Conservation (phyloP, 2,888 invertebrate genomes). For the Epirrita christyi region DNA sequence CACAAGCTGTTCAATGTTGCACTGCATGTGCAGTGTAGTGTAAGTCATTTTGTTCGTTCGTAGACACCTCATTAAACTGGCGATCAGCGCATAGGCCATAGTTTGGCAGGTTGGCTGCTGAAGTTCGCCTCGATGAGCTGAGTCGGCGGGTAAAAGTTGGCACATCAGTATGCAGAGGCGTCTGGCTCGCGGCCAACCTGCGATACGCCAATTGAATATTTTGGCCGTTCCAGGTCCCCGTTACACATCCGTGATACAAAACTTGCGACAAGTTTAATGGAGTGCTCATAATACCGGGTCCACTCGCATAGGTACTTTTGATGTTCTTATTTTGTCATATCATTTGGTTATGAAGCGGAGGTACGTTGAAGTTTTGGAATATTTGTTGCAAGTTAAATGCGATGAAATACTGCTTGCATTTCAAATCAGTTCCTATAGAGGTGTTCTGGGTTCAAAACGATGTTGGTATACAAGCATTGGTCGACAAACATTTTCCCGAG, state of each 20-base stretch:
- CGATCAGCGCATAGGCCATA: constrained; percentile 57
- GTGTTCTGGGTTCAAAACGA: no score
- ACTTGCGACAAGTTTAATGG: constrained; percentile 68
- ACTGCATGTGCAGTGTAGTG: no score
- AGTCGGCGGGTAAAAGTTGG: constrained; percentile 69
- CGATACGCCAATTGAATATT: constrained; percentile 82
- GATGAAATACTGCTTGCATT: constrained; percentile 21
- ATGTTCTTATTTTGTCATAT: constrained; percentile 33
- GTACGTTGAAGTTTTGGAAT: constrained; percentile 19
- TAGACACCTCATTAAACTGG: constrained; percentile 62
- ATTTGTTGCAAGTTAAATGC: constrained; percentile 14
- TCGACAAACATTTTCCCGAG: no score
- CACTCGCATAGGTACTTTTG: constrained; percentile 42
- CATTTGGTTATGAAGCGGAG: constrained; percentile 32
- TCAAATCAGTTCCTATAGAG: no score
- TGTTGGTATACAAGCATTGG: no score
- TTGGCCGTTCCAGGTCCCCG: constrained; percentile 60
- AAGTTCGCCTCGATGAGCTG: constrained; percentile 68
- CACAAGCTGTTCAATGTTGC: no score
- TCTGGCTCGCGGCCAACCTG: constrained; percentile 72
- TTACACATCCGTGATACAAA: constrained; percentile 67
- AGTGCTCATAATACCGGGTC: constrained; percentile 56
- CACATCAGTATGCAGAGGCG: constrained; percentile 76
- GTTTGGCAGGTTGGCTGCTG: constrained; percentile 67
- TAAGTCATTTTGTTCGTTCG: constrained; percentile 17